These are phyloP conservation scores for Patiria miniata DNA, from an alignment of 35 echinoderm and acorn worm species.

Conservation along the genomic window DNA sequence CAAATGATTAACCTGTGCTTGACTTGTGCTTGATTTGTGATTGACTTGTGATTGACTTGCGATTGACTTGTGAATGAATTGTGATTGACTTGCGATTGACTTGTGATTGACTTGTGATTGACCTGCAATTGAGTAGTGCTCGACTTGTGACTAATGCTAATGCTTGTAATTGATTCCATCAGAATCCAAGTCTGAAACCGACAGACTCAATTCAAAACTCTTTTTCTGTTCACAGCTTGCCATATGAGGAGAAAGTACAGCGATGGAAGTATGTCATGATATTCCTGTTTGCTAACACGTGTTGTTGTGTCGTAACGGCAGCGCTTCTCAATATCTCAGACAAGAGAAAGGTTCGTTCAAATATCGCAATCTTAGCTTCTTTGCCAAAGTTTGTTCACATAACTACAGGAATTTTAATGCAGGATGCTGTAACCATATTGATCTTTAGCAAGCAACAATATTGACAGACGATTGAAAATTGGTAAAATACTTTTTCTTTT, in stretches of 20 bases:
- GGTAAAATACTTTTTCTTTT: background rate
- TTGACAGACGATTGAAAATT: background rate
- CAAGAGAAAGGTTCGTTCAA: constrained; percentile 54
- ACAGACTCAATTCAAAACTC: no score
- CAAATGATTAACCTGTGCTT: no score
- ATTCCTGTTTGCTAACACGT: constrained; percentile 66
- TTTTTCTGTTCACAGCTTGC: constrained; percentile 20
- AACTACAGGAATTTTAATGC: background rate
- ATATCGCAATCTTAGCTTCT: background rate
- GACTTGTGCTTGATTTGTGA: no score
- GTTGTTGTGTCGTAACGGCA: constrained; percentile 58
- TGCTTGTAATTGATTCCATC: no score
- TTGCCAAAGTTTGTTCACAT: background rate
- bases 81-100: no score
- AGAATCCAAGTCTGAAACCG: no score
- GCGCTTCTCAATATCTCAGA: constrained; percentile 61
- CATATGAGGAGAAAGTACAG: background rate
- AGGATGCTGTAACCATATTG: background rate
- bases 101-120: no score
- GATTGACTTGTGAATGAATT: no score
- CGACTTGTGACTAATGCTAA: no score
- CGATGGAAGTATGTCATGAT: constrained; percentile 71
- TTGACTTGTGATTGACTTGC: no score
- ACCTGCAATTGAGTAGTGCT: no score
- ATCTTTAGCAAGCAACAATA: background rate